Evolutionary conservation across 2,888 invertebrate species (phyloP).

Genomic region (Actias luna): DNA sequence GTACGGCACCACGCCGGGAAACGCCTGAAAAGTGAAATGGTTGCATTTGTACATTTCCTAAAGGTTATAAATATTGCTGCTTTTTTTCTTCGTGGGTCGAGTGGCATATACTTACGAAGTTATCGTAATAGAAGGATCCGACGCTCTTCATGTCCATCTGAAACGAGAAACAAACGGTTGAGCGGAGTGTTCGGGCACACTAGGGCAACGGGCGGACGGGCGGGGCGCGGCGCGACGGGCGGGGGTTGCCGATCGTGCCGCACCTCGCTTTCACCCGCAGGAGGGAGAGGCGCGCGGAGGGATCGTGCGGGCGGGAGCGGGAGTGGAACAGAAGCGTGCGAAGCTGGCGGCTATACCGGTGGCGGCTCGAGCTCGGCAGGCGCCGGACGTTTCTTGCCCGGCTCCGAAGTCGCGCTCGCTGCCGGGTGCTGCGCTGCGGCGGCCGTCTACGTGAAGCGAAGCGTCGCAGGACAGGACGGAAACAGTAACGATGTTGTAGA

Average conservation of each 20-base stretch:
- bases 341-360: slow-evolving; percentile 93
- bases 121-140: slow-evolving; percentile 97
- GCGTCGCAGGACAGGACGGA: slow-evolving; percentile 82
- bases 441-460: slow-evolving; percentile 82
- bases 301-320: slow-evolving; percentile 58
- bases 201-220: slow-evolving; percentile 56
- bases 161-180: slow-evolving; percentile 82
- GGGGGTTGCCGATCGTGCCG: slow-evolving; percentile 49
- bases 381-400: slow-evolving; percentile 96
- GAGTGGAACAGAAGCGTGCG: slow-evolving; percentile 82
- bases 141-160: slow-evolving; percentile 98
- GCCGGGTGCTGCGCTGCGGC: slow-evolving; percentile 84
- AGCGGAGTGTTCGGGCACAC: slow-evolving; percentile 52
- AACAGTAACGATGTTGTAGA: slow-evolving; percentile 82
- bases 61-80: neutral
- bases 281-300: slow-evolving; percentile 50
- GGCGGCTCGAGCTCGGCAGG: slow-evolving; percentile 85
- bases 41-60: slow-evolving; percentile 15
- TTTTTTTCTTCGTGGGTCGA: slow-evolving; percentile 17
- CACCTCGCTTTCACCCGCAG: slow-evolving; percentile 47
- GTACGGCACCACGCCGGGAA: slow-evolving; percentile 97
- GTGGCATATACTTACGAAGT: slow-evolving; percentile 91
- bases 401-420: slow-evolving; percentile 86
- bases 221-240: slow-evolving; percentile 60
- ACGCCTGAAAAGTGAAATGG: slow-evolving; percentile 84